Conservation (phyloP, 2,797 vertebrate genomes). For the Buceros bicornis region DNA sequence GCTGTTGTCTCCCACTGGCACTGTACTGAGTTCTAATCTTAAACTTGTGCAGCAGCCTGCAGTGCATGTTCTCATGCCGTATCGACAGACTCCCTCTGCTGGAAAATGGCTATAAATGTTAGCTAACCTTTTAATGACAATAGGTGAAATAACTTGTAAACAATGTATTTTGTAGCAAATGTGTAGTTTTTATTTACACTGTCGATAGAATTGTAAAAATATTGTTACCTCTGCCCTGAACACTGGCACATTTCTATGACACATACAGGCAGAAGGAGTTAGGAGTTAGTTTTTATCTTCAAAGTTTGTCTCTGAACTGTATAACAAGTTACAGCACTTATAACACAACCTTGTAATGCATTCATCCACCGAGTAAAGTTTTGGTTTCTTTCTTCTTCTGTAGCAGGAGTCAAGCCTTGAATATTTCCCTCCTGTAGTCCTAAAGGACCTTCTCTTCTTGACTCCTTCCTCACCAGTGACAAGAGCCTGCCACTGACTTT, state of each 20-base stretch:
- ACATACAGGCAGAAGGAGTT: neutral
- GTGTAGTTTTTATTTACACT: neutral
- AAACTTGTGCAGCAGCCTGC: accelerated
- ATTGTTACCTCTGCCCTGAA: neutral
- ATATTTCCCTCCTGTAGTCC: neutral
- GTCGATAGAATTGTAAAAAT: neutral
- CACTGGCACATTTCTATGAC: neutral
- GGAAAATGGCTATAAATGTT: neutral
- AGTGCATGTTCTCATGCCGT: neutral
- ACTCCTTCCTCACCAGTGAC: slow-evolving; percentile 52
- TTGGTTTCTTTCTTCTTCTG: neutral
- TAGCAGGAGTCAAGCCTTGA: neutral
- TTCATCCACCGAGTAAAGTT: neutral
- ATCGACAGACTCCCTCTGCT: slow-evolving; percentile 37
- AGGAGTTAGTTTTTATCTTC: neutral
- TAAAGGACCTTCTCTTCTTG: neutral
- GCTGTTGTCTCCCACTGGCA: neutral
- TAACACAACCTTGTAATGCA: neutral
- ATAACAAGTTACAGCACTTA: neutral
- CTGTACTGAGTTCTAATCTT: neutral
- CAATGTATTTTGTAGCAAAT: neutral
- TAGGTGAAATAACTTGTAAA: neutral
- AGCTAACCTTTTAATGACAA: accelerated
- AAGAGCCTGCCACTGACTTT: slow-evolving; percentile 69
- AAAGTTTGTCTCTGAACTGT: neutral